Conservation (phyloP, 2,113 vertebrate species). For the Cyanistes caeruleus region DNA sequence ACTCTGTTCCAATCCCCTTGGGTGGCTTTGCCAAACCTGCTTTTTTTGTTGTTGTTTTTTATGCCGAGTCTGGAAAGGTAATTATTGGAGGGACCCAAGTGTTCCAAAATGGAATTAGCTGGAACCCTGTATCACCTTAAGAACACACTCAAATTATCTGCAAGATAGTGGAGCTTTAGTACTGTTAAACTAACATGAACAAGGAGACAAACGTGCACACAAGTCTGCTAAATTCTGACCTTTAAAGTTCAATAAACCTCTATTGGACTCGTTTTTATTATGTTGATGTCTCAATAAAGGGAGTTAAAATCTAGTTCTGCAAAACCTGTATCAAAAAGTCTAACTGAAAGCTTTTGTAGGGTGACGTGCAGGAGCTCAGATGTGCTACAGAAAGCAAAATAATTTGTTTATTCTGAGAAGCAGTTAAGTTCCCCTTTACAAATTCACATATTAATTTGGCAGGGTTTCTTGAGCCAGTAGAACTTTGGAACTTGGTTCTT, state of each 20-base stretch:
- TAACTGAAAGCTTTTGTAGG: background rate
- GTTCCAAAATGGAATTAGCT: background rate
- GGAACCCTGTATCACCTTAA: background rate
- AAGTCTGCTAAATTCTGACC: background rate
- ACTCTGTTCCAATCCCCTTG: background rate
- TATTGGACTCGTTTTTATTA: background rate
- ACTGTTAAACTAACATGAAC: background rate
- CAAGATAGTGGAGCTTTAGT: background rate
- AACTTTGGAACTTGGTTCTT: background rate
- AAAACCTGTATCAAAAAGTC: background rate
- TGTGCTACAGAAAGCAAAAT: background rate
- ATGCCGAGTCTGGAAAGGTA: background rate
- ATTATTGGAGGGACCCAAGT: background rate
- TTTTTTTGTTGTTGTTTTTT: background rate
- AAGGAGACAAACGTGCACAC: fast-evolving
- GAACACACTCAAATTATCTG: background rate
- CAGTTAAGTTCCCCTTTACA: background rate
- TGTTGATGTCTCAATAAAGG: background rate
- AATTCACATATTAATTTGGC: background rate
- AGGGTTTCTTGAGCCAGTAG: background rate
- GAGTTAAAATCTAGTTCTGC: background rate
- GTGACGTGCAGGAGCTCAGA: background rate
- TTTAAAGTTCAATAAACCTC: background rate
- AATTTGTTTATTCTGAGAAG: background rate
- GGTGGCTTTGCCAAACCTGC: background rate